Conservation (phyloP, 2,797 vertebrate genomes). For the Cyclopterus lumpus region DNA sequence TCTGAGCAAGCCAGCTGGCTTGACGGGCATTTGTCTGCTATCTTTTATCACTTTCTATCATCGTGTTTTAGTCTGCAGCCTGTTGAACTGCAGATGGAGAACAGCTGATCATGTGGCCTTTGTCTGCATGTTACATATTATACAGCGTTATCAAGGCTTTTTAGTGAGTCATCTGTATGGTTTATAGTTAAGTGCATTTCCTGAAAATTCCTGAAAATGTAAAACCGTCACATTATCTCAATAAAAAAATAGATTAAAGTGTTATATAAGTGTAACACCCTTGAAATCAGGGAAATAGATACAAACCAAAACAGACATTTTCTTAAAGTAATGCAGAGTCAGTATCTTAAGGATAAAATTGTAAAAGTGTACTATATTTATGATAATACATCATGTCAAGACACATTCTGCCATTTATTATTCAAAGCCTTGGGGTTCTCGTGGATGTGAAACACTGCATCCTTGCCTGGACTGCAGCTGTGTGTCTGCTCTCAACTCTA, state of each 20-base stretch:
- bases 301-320: background rate
- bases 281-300: background rate
- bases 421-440: conserved; percentile 29
- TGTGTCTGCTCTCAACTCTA: conserved; percentile 27
- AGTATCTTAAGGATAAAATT: background rate
- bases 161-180: background rate
- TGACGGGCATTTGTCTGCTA: no score
- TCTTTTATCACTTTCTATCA: background rate
- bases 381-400: conserved; percentile 22
- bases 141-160: background rate
- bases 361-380: conserved; percentile 20
- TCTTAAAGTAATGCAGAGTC: conserved; percentile 4
- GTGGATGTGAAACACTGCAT: conserved; percentile 18
- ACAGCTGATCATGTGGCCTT: background rate
- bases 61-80: conserved; percentile 1
- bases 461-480: conserved; percentile 10
- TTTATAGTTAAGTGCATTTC: background rate
- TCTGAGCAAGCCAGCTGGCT: no score
- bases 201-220: background rate
- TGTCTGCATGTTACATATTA: background rate
- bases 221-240: background rate
- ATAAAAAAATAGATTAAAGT: background rate
- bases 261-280: background rate
- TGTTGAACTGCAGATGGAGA: background rate
- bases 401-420: conserved; percentile 22